These are phyloP conservation scores for Odontocolon sp. DNA, from an alignment of 2,888 invertebrate species.

Conservation along the genomic window DNA sequence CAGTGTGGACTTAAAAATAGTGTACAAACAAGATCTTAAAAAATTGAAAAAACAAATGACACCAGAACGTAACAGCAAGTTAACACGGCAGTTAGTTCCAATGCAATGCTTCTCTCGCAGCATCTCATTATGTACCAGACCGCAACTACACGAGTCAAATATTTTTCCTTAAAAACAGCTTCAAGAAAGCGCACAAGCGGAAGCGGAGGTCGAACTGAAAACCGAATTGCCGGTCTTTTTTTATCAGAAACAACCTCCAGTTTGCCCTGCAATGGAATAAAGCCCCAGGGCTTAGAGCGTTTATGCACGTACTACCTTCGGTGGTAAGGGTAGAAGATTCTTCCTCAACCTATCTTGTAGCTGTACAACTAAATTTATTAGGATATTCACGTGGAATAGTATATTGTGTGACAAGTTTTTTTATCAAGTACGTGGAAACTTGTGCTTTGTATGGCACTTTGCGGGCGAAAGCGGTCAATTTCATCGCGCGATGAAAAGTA, in stretches of 20 bases:
- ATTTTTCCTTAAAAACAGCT: slow-evolving; percentile 6
- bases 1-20: too few species aligned
- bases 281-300: slow-evolving; percentile 71
- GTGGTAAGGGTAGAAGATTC: slow-evolving; percentile 2
- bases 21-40: too few species aligned
- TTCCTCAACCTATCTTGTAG: background rate
- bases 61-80: too few species aligned
- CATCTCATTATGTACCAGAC: background rate
- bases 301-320: slow-evolving; percentile 57
- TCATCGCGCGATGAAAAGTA: too few species aligned
- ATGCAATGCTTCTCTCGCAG: too few species aligned
- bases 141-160: background rate
- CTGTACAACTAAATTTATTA: background rate
- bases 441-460: too few species aligned
- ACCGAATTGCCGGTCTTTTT: slow-evolving; percentile 67
- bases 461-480: too few species aligned
- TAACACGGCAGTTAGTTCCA: too few species aligned
- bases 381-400: background rate
- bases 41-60: too few species aligned
- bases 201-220: slow-evolving; percentile 58
- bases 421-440: too few species aligned
- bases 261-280: slow-evolving; percentile 69
- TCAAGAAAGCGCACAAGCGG: background rate
- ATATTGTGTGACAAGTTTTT: too few species aligned
- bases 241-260: slow-evolving; percentile 73